Base-by-base conservation (phyloP, 2,888 invertebrate species). In the Pharmacophagus antenor region DNA sequence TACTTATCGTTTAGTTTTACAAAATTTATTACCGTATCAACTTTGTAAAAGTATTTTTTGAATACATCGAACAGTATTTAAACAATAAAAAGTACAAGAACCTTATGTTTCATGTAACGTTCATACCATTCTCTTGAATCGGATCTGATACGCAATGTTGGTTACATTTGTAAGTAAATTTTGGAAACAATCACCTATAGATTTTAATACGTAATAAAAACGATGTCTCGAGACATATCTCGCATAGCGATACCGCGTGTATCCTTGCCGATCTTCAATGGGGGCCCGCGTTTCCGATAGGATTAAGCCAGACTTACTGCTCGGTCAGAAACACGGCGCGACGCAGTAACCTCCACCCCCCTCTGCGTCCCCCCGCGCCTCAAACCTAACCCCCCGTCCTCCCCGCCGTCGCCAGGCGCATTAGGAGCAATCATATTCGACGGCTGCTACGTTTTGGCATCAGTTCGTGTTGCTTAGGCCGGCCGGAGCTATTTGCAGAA, bases 401-500 rank as follows among this genome's bases (percentile, higher is more conserved):
- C 74, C 73, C 73, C 76, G 77, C 72, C 70, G 63, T 70, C 77
- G 72, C 76, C 80, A 68, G 76, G 70, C 83, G 87, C 87, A 87
- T 89, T 88, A 88, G 87, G 86, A 88, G 88, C 87, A 88, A 88
- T 88, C 89, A 90, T 88, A 88, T 88, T 88, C 88, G 87, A 87
- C 85, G 86, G 84, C 79, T 79, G 83, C 80, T 82, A 85, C 82
- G 87, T 88, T 89, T 88, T 89, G 89, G 89, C 89, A 89, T 84
- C 82, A 82, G 81, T 77, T 80, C 84, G 80, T 84, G 84, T 87
- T 86, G 86, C 88, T 87, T 87, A 85, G 83, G 79, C 80, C 78
- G 73, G 76, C 75, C 76, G 70, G 69, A 70, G 81, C 85, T 86
- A 85, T 88, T 88, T 85, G 83, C 73, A 77, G 83, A 82, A 85